These are phyloP conservation scores for Callinectes sapidus DNA, from an alignment of 2,888 invertebrate species.

Conservation along the genomic window DNA sequence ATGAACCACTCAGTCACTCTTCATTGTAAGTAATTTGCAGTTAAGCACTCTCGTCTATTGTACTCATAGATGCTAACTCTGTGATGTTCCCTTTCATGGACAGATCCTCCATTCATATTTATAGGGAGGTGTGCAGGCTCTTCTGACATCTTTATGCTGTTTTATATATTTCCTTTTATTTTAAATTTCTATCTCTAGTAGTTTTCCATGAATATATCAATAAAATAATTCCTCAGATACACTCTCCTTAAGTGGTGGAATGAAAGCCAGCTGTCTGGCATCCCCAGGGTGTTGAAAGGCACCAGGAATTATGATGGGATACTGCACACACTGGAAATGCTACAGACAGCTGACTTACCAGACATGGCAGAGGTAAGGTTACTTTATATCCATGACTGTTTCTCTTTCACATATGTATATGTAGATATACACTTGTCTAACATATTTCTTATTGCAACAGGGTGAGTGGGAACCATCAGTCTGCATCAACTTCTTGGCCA, in stretches of 20 bases:
- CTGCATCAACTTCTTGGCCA: conserved; percentile 14
- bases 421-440: neutral
- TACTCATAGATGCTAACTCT: too few species aligned
- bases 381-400: neutral
- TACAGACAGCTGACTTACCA: neutral
- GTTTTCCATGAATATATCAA: neutral
- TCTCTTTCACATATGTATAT: neutral
- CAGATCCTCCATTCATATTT: too few species aligned
- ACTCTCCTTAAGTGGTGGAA: neutral
- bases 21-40: too few species aligned
- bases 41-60: too few species aligned
- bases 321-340: neutral
- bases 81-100: too few species aligned
- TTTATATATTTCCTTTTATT: too few species aligned
- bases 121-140: too few species aligned
- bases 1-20: too few species aligned
- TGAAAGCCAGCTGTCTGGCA: neutral
- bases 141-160: too few species aligned
- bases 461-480: conserved; percentile 12
- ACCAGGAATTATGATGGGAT: neutral
- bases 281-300: neutral
- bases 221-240: neutral
- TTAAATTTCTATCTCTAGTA: too few species aligned
- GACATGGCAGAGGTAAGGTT: neutral
- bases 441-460: neutral